Percentiles rank a stretch among this genome's conserved stretches.
Conservation (phyloP, 2,113 vertebrate genomes). For the Stigmatopora nigra region DNA sequence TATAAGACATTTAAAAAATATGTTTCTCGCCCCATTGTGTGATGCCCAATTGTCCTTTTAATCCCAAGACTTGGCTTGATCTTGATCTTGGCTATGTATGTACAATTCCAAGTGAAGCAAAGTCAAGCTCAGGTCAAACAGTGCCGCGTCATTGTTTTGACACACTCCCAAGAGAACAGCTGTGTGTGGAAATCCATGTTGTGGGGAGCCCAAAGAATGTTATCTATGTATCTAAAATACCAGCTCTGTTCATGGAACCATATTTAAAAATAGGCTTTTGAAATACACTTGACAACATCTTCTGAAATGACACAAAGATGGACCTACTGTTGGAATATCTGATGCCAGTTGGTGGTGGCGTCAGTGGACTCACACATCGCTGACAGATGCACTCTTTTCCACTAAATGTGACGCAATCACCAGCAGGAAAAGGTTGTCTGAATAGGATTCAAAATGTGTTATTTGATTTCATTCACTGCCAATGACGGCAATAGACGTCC, state of each 20-base stretch:
- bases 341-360: slow-evolving; percentile 71
- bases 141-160: slow-evolving; percentile 7
- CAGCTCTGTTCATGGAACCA: neutral
- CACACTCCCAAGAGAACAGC: neutral
- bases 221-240: neutral
- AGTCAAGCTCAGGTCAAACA: slow-evolving; percentile 6
- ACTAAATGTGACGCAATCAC: slow-evolving; percentile 92
- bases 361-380: slow-evolving; percentile 79
- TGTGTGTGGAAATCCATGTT: slow-evolving; percentile 12
- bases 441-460: too few species aligned
- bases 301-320: neutral
- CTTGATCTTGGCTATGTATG: slow-evolving; percentile 18
- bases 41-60: slow-evolving; percentile 14
- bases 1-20: neutral
- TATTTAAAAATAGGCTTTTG: neutral
- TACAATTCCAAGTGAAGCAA: neutral
- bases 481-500: neutral
- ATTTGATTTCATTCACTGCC: too few species aligned
- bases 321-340: slow-evolving; percentile 79
- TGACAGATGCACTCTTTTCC: slow-evolving; percentile 94
- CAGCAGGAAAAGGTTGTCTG: slow-evolving; percentile 88
- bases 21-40: slow-evolving; percentile 1
- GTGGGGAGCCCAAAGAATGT: neutral
- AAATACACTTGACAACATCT: neutral
- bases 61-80: slow-evolving; percentile 28